These are phyloP conservation scores for Erythrocercus mccallii DNA, from an alignment of 2,113 vertebrate species.

Conservation along the genomic window DNA sequence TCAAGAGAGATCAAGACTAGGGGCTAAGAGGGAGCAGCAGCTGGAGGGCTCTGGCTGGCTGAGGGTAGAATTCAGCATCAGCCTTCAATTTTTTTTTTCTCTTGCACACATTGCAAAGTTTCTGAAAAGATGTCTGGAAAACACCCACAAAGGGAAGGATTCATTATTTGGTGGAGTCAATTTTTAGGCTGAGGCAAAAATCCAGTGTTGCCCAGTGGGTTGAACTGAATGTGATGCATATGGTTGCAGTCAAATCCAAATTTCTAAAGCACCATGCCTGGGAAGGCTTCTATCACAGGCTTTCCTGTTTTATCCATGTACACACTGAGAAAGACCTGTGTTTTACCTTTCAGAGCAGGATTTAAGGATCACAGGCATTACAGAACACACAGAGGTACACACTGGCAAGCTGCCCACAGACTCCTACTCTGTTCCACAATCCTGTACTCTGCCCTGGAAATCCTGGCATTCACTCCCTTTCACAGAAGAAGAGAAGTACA, in stretches of 20 bases:
- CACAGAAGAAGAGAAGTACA: neutral
- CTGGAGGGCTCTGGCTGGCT: neutral
- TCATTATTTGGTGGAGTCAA: neutral
- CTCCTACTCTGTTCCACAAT: neutral
- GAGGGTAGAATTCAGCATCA: neutral
- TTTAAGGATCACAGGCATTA: neutral
- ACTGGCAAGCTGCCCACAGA: neutral
- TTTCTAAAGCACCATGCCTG: neutral
- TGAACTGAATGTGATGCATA: neutral
- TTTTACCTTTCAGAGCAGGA: neutral
- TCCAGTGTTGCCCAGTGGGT: neutral
- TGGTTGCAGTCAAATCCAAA: neutral
- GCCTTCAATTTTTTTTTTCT: neutral
- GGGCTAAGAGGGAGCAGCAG: neutral
- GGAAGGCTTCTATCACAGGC: neutral
- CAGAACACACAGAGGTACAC: neutral
- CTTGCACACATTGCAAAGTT: neutral
- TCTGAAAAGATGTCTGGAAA: neutral
- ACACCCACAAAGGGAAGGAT: neutral
- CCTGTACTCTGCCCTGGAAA: neutral
- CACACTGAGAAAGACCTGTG: neutral
- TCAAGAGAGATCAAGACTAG: neutral
- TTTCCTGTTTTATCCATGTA: neutral
- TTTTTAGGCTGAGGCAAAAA: neutral
- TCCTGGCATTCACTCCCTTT: neutral